phyloP scores from a whole-genome alignment of 2,797 vertebrate species.

The Sarcophilus harrisii region DNA sequence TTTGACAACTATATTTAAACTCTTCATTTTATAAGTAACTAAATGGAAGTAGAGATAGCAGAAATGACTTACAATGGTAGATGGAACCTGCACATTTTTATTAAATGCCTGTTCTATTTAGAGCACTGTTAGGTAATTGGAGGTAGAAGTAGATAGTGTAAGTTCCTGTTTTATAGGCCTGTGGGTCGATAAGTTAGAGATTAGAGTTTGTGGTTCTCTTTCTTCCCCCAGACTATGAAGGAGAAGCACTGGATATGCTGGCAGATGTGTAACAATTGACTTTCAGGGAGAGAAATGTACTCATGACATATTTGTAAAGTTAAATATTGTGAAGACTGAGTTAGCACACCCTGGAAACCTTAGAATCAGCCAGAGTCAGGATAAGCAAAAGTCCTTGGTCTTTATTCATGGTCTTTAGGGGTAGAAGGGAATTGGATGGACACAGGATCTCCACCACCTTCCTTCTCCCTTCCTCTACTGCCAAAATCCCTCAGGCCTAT shows the following conservation, averaged over 20 bases:
- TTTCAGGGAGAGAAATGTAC: neutral
- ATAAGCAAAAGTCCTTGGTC: too few relatives aligned
- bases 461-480: too few relatives aligned
- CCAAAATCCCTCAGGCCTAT: too few relatives aligned
- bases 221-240: neutral
- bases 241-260: neutral
- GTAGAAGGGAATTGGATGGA: too few relatives aligned
- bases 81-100: neutral
- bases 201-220: neutral
- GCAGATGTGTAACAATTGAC: neutral
- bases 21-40: neutral
- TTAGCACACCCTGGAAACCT: too few relatives aligned
- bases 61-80: neutral
- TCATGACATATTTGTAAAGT: neutral
- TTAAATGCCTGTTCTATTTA: neutral
- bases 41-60: neutral
- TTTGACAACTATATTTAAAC: neutral
- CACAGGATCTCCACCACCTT: too few relatives aligned
- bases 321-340: too few relatives aligned
- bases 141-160: neutral
- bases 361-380: too few relatives aligned
- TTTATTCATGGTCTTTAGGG: too few relatives aligned
- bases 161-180: neutral
- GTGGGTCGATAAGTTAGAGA: neutral
- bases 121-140: neutral